Percentiles rank a stretch among this genome's conserved stretches.
phyloP scores from a whole-genome alignment of 2,797 vertebrate genomes.

The Synanceia verrucosa region DNA sequence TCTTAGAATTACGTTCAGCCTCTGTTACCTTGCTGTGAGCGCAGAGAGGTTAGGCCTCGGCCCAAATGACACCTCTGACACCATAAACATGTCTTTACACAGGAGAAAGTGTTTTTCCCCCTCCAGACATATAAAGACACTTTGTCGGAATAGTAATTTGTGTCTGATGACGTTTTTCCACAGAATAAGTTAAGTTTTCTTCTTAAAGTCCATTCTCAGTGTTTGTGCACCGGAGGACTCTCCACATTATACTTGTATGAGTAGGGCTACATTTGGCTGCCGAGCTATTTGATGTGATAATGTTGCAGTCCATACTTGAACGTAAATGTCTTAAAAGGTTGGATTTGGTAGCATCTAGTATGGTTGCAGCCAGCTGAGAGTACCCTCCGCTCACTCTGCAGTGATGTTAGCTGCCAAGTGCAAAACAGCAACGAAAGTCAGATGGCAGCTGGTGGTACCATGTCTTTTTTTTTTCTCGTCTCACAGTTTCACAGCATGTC shows the following conservation, averaged over 20 bases:
- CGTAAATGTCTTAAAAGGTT: neutral
- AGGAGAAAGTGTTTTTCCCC: neutral
- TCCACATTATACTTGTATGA: neutral
- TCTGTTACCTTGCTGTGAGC: slow-evolving; percentile 39
- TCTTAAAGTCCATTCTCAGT: too few species aligned
- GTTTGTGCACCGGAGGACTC: neutral
- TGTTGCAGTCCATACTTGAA: neutral
- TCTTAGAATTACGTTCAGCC: slow-evolving; percentile 67
- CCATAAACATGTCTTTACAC: neutral
- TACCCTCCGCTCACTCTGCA: too few species aligned
- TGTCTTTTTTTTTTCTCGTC: too few species aligned
- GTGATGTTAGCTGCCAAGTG: too few species aligned
- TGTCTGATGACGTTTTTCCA: neutral
- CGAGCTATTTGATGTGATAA: neutral
- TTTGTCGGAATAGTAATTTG: neutral
- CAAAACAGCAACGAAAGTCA: too few species aligned
- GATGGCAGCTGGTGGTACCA: too few species aligned
- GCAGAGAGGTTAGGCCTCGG: slow-evolving; percentile 2
- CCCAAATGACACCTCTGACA: neutral
- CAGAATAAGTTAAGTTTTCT: neutral
- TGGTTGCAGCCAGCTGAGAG: too few species aligned
- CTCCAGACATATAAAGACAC: neutral
- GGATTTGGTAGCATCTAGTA: slow-evolving; percentile 27
- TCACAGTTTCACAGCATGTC: too few species aligned
- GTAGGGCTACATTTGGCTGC: neutral